A percentile compares a stretch with the other conserved stretches of the same genome.
Evolutionary conservation across 2,888 invertebrate genomes (phyloP).

Genomic region (Eulithis prunata): DNA sequence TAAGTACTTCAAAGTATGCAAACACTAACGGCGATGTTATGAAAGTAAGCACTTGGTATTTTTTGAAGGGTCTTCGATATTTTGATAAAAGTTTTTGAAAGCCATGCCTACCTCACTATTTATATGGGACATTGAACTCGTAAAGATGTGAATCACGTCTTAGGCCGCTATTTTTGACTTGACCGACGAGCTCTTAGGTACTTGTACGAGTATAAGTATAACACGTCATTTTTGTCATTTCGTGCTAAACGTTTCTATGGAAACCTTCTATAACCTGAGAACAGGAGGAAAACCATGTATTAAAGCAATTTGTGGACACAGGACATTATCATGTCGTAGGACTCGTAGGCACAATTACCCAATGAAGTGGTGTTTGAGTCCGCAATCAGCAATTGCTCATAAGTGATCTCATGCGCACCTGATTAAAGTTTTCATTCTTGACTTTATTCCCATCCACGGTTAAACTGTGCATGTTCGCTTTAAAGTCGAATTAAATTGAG

Average conservation of each 20-base stretch:
- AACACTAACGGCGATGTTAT: constrained; percentile 21
- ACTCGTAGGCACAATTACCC: constrained; percentile 60
- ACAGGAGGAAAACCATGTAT: constrained; percentile 4
- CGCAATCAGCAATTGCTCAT: constrained; percentile 59
- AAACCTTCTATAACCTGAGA: not conserved
- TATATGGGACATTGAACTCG: too few relatives aligned
- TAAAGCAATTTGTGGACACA: constrained; percentile 42
- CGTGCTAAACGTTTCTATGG: too few relatives aligned
- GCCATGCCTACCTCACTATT: too few relatives aligned
- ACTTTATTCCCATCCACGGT: not conserved
- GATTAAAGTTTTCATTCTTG: constrained; percentile 25
- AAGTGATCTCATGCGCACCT: constrained; percentile 67
- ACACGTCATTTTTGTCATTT: too few relatives aligned
- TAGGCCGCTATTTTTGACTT: too few relatives aligned
- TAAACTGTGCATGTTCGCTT: not conserved
- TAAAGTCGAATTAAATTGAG: not conserved
- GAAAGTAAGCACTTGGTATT: constrained; percentile 11
- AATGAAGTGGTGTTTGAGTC: constrained; percentile 62
- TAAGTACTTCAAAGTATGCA: constrained; percentile 36
- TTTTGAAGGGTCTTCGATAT: not conserved
- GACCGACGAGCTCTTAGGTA: too few relatives aligned
- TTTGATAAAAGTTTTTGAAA: not conserved
- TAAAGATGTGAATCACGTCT: too few relatives aligned
- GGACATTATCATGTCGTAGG: constrained; percentile 49
- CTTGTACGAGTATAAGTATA: too few relatives aligned